Evolutionary conservation across 2,113 vertebrate species (phyloP).

Genomic region (Paradisaea rubra): DNA sequence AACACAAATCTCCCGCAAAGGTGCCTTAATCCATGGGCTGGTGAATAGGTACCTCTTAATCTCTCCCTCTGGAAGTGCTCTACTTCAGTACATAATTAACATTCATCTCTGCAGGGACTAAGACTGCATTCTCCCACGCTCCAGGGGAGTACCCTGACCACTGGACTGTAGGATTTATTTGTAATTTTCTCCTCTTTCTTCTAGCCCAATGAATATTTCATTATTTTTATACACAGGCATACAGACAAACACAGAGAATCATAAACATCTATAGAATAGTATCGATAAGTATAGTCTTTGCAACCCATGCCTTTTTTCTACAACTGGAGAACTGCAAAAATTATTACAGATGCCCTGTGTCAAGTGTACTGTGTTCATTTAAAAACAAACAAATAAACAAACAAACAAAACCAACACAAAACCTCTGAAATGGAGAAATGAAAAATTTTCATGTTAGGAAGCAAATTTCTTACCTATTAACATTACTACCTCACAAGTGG

Average conservation of each 20-base stretch:
- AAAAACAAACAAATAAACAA: background rate
- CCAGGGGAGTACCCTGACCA: slow-evolving; percentile 4
- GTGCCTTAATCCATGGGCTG: background rate
- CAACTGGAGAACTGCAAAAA: background rate
- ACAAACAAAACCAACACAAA: background rate
- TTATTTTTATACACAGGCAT: background rate
- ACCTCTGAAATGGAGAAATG: background rate
- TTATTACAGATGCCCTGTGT: background rate
- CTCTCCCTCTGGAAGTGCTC: background rate
- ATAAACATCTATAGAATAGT: background rate
- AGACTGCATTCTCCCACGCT: background rate
- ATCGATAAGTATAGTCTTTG: background rate
- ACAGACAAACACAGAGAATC: background rate
- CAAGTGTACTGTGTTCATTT: background rate
- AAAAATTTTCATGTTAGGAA: background rate
- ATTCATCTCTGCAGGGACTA: background rate
- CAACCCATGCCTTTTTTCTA: background rate
- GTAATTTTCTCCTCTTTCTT: background rate
- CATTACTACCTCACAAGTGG: slow-evolving; percentile 16
- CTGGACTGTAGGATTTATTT: slow-evolving; percentile 23
- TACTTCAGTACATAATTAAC: background rate
- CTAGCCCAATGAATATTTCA: background rate
- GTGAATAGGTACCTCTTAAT: background rate
- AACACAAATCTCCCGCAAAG: background rate
- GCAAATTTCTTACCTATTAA: slow-evolving; percentile 5